These are phyloP conservation scores for Sminthurinus aureus DNA, from an alignment of 2,888 invertebrate species.

Conservation along the genomic window DNA sequence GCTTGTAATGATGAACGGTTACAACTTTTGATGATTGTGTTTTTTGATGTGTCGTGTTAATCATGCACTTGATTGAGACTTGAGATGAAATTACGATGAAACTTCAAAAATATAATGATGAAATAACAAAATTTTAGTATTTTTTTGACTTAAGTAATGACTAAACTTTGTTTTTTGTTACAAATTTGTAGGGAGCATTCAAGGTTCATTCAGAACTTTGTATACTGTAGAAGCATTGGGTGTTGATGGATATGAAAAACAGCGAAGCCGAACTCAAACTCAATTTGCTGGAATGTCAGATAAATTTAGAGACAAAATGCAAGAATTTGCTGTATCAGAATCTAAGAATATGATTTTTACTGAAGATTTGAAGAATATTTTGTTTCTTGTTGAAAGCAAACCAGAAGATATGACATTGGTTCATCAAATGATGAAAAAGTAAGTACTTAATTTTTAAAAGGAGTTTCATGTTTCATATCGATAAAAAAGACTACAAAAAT, in stretches of 20 bases:
- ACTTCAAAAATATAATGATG: neutral
- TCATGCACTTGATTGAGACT: neutral
- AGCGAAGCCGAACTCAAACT: conserved; percentile 67
- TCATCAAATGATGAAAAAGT: conserved; percentile 76
- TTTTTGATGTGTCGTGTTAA: neutral
- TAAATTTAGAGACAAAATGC: conserved; percentile 77
- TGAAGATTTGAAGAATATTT: conserved; percentile 83
- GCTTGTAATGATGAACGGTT: too few relatives aligned
- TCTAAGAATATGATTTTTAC: conserved; percentile 77
- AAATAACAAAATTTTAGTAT: neutral
- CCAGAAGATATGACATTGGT: conserved; percentile 71
- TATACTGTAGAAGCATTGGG: conserved; percentile 71
- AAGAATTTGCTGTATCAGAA: conserved; percentile 68
- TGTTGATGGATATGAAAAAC: conserved; percentile 69
- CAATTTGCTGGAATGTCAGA: conserved; percentile 72
- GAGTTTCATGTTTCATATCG: too few relatives aligned
- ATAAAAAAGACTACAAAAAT: too few relatives aligned
- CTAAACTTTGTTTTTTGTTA: neutral
- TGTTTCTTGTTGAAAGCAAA: conserved; percentile 73
- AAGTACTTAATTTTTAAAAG: conserved; percentile 46
- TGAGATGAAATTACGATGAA: neutral
- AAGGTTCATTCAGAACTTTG: conserved; percentile 63
- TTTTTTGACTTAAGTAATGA: neutral
- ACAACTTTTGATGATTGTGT: neutral
- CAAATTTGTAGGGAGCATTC: conserved; percentile 4